Conservation (phyloP, 2,113 vertebrate genomes). For the Montifringilla adamsi region DNA sequence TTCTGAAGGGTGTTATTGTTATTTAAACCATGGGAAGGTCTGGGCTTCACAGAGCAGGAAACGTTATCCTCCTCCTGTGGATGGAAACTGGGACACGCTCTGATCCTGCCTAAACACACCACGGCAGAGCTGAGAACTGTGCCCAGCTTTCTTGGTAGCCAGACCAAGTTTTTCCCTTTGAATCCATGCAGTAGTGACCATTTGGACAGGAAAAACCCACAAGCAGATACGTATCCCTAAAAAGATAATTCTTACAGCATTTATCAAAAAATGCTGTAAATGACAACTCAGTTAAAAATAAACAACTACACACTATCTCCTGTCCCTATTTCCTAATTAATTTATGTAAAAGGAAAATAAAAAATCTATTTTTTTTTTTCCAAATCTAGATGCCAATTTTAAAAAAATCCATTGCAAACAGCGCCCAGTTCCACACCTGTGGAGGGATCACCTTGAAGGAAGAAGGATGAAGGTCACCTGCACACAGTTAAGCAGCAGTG, state of each 20-base stretch:
- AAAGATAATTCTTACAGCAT: neutral
- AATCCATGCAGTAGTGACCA: neutral
- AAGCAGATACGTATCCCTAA: neutral
- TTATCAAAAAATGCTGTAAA: neutral
- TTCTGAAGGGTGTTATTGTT: neutral
- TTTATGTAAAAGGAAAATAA: neutral
- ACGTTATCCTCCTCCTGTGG: neutral
- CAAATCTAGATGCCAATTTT: neutral
- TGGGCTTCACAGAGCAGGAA: slow-evolving; percentile 4
- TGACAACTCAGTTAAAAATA: neutral
- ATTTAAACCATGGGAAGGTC: neutral
- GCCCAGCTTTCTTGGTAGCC: neutral
- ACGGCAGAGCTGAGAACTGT: neutral
- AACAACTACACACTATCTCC: neutral
- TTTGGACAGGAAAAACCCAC: neutral
- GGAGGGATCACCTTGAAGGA: neutral
- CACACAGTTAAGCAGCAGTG: neutral
- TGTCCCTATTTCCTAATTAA: neutral
- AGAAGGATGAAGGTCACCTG: neutral
- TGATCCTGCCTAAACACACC: neutral
- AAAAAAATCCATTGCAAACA: neutral
- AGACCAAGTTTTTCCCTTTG: neutral
- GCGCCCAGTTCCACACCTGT: neutral
- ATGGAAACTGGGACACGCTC: slow-evolving; percentile 12
- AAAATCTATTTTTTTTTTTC: neutral